A percentile compares a stretch with the other conserved stretches of the same genome.
Conservation (phyloP, 2,888 invertebrate genomes). For the Monoplex corrugatus region DNA sequence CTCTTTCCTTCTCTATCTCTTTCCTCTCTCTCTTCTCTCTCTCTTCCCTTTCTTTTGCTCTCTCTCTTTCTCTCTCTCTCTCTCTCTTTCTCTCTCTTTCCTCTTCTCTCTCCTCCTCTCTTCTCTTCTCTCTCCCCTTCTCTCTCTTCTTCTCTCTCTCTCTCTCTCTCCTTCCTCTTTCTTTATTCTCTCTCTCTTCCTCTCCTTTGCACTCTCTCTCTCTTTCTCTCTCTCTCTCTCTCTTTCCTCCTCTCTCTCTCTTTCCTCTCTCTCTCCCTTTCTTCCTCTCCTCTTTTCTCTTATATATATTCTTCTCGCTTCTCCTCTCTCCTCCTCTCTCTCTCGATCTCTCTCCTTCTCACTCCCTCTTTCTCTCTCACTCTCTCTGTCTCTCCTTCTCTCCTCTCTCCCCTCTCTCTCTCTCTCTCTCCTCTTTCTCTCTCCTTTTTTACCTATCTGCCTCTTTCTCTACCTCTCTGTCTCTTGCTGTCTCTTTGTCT, state of each 20-base stretch:
- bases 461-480: too few species aligned
- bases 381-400: too few species aligned
- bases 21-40: not conserved
- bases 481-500: too few species aligned
- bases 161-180: not conserved
- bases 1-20: not conserved
- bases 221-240: not conserved
- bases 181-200: not conserved
- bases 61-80: not conserved
- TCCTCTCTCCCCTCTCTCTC: too few species aligned
- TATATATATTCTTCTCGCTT: too few species aligned
- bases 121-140: not conserved
- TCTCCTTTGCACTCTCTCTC: not conserved
- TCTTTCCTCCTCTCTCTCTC: not conserved
- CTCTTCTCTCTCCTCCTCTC: not conserved
- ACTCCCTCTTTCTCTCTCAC: too few species aligned
- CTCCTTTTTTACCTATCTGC: too few species aligned
- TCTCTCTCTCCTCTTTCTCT: too few species aligned
- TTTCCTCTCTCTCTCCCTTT: too few species aligned
- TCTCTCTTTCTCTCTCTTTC: not conserved
- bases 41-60: not conserved
- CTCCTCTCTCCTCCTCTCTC: too few species aligned
- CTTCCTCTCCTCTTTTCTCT: too few species aligned
- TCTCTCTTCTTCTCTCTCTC: not conserved
- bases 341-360: too few species aligned